These are phyloP conservation scores for Caretta caretta DNA, from an alignment of 2,113 vertebrate species.

Conservation along the genomic window DNA sequence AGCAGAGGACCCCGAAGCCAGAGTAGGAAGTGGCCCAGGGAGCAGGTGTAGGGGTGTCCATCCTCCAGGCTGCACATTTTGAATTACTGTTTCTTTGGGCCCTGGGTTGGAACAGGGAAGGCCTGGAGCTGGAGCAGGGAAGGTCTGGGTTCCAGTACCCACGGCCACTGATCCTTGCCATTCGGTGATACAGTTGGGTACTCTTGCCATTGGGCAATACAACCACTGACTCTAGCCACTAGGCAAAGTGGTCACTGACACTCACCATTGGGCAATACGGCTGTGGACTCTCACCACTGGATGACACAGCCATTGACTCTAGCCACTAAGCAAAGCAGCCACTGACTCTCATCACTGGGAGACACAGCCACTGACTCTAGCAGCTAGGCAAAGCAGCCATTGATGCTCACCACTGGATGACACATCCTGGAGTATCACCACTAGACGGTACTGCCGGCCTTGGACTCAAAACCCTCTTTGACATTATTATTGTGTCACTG, in stretches of 20 bases:
- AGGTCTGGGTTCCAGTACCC: neutral
- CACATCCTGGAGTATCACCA: neutral
- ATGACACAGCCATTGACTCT: neutral
- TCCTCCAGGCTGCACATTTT: neutral
- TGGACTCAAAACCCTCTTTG: neutral
- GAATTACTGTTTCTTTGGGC: neutral
- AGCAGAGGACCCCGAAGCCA: neutral
- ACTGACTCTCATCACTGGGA: neutral
- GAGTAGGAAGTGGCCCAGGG: neutral
- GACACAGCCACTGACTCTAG: neutral
- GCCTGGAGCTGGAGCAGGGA: neutral
- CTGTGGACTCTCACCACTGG: neutral
- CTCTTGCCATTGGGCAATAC: neutral
- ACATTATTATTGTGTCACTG: neutral
- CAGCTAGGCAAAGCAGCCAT: neutral
- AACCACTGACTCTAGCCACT: neutral
- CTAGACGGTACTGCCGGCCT: neutral
- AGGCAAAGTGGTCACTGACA: neutral
- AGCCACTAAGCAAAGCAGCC: neutral
- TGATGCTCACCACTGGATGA: neutral
- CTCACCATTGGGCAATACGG: neutral
- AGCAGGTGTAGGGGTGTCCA: neutral
- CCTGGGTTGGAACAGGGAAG: neutral
- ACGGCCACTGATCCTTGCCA: neutral
- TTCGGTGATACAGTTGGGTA: neutral